Percentiles rank a stretch among this genome's conserved stretches.
Conservation (phyloP, 2,888 invertebrate species). For the Camptogramma bilineatum region DNA sequence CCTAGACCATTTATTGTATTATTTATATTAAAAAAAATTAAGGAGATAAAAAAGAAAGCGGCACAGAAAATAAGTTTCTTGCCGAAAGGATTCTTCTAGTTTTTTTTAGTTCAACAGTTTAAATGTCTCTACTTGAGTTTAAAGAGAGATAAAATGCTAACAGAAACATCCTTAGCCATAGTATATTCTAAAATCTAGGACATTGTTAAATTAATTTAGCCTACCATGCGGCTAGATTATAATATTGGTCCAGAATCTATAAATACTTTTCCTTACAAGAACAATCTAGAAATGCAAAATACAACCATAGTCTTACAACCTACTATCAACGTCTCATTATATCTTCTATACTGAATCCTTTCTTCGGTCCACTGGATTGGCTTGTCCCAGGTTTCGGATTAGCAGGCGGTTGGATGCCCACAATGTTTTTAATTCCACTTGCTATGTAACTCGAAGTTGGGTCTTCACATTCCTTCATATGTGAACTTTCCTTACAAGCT, state of each 20-base stretch:
- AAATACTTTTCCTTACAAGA: slow-evolving; percentile 26
- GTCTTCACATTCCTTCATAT: slow-evolving; percentile 63
- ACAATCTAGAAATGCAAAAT: slow-evolving; percentile 47
- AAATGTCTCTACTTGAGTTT: slow-evolving; percentile 3
- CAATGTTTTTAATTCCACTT: slow-evolving; percentile 81
- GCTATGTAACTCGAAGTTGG: slow-evolving; percentile 72
- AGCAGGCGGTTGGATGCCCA: slow-evolving; percentile 77
- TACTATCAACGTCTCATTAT: slow-evolving; percentile 90
- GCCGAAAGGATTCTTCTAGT: too few species aligned
- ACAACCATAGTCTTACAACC: slow-evolving; percentile 33
- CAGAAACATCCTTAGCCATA: slow-evolving; percentile 12
- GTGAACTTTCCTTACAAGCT: slow-evolving; percentile 64
- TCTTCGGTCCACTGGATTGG: slow-evolving; percentile 88
- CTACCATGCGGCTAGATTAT: slow-evolving; percentile 15
- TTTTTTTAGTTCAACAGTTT: too few species aligned
- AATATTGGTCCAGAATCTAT: slow-evolving; percentile 1
- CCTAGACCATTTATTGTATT: too few species aligned
- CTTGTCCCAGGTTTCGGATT: slow-evolving; percentile 84
- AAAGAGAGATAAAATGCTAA: background rate
- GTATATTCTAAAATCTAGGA: slow-evolving; percentile 14
- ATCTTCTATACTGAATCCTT: slow-evolving; percentile 96
- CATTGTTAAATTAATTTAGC: slow-evolving; percentile 6
- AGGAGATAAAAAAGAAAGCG: too few species aligned
- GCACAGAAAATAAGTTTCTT: too few species aligned
- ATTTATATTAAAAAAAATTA: too few species aligned